Conservation (phyloP, 1,140 invertebrate species). For the Bombyx mandarina region DNA sequence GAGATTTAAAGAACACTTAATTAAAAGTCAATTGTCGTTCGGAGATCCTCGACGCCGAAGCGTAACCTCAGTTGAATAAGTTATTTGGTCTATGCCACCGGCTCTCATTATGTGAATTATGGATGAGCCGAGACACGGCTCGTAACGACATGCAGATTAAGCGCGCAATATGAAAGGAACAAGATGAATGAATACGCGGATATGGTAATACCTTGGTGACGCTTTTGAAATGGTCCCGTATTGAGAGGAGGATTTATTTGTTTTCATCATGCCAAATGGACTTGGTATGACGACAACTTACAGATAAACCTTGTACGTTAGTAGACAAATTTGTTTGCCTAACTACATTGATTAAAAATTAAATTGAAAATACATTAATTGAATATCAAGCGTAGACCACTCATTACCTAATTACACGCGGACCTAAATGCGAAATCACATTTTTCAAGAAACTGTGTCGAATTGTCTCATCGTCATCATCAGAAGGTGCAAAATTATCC, state of each 20-base stretch:
- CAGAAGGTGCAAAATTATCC: neutral
- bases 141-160: slow-evolving; percentile 58
- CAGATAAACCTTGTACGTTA: too few species aligned
- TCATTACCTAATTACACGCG: too few species aligned
- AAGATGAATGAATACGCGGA: slow-evolving; percentile 9
- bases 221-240: too few species aligned
- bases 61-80: slow-evolving; percentile 12
- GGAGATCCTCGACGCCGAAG: neutral
- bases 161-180: slow-evolving; percentile 22
- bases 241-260: too few species aligned
- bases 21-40: slow-evolving; percentile 6
- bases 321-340: too few species aligned
- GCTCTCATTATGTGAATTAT: slow-evolving; percentile 61
- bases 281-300: too few species aligned
- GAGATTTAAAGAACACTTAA: slow-evolving; percentile 9
- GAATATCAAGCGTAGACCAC: too few species aligned
- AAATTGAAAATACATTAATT: too few species aligned
- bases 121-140: slow-evolving; percentile 47
- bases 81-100: slow-evolving; percentile 20
- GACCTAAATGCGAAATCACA: too few species aligned
- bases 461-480: neutral
- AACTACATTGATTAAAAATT: too few species aligned
- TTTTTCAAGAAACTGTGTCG: too few species aligned
- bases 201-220: slow-evolving; percentile 13
- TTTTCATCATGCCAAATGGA: too few species aligned